Evolutionary conservation across 2,888 invertebrate genomes (phyloP).

Genomic region (Dione vanillae): DNA sequence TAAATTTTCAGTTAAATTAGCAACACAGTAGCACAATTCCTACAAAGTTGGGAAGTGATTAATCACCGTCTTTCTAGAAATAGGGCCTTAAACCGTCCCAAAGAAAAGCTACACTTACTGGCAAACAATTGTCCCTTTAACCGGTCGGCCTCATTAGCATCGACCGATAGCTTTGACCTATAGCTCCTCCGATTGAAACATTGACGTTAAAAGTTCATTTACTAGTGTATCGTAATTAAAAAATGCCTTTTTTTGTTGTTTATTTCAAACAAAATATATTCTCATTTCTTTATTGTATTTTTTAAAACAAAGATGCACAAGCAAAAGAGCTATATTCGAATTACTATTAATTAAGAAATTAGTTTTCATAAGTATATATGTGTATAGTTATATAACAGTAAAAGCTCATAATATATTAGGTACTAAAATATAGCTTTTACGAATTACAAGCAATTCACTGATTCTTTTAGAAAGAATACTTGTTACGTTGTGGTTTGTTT

Average conservation of each 20-base stretch:
- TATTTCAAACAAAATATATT: too few species aligned
- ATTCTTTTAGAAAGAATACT: neutral
- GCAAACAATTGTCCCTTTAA: constrained; percentile 75
- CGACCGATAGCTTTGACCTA: constrained; percentile 68
- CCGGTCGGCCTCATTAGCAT: constrained; percentile 76
- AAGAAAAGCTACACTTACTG: constrained; percentile 69
- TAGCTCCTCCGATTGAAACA: constrained; percentile 73
- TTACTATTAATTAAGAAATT: too few species aligned
- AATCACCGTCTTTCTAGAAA: constrained; percentile 71
- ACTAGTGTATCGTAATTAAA: constrained; percentile 68
- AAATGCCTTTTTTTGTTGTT: too few species aligned
- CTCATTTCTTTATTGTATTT: too few species aligned
- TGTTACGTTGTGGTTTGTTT: neutral
- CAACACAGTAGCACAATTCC: constrained; percentile 56
- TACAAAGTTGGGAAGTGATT: constrained; percentile 60
- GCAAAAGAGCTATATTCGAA: too few species aligned
- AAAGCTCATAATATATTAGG: neutral
- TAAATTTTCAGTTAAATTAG: constrained; percentile 56
- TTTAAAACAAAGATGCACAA: too few species aligned
- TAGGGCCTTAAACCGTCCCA: constrained; percentile 69
- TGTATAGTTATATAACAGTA: too few species aligned
- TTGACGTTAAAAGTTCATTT: constrained; percentile 73
- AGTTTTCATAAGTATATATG: too few species aligned
- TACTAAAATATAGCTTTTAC: neutral
- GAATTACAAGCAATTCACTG: neutral